Evolutionary conservation across 2,113 vertebrate species (phyloP).

Genomic region (Chloroceryle aenea): DNA sequence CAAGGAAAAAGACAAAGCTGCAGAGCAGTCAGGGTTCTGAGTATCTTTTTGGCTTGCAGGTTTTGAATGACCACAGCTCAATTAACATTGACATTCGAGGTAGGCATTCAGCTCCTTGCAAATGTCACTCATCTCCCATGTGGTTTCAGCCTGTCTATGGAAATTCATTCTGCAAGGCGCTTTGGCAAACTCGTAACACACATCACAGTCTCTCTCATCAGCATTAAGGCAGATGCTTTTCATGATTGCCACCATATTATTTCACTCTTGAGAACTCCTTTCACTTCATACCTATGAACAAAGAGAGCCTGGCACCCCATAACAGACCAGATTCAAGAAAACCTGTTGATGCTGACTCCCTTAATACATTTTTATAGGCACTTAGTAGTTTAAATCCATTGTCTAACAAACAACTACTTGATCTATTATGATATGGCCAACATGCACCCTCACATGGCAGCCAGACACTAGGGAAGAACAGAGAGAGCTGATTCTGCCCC

Average conservation of each 20-base stretch:
- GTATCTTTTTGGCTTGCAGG: background rate
- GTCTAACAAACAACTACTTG: background rate
- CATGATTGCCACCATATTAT: background rate
- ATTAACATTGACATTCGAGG: background rate
- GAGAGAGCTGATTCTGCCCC: background rate
- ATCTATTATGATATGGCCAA: background rate
- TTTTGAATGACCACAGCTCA: background rate
- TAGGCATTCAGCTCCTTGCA: background rate
- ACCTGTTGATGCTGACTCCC: background rate
- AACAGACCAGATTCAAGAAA: background rate
- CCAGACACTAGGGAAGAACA: background rate
- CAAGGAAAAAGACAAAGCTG: background rate
- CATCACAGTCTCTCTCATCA: background rate
- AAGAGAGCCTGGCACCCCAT: background rate
- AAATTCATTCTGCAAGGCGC: background rate
- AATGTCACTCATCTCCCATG: background rate
- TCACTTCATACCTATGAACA: background rate
- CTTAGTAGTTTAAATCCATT: slow-evolving; percentile 14
- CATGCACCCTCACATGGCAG: background rate
- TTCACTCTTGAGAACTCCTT: background rate
- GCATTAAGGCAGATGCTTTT: background rate
- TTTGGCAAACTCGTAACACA: background rate
- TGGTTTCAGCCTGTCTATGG: background rate
- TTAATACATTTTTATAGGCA: background rate
- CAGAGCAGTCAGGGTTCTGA: background rate